These are phyloP conservation scores for Sinohyriopsis cumingii DNA, from an alignment of 2,888 invertebrate species.

Conservation along the genomic window DNA sequence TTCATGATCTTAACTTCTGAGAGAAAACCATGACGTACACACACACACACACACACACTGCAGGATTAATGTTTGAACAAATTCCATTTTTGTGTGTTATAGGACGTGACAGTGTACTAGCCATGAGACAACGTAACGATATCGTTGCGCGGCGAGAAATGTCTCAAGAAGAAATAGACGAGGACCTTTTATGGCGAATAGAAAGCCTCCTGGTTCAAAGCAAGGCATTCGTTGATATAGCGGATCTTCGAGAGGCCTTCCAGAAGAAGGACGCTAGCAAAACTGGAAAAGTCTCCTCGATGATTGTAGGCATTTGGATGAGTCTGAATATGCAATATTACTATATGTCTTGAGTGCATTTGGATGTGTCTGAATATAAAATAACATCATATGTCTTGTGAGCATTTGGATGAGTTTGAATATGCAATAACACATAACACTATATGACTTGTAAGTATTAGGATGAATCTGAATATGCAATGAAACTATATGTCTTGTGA, in stretches of 20 bases:
- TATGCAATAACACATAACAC: too few relatives aligned
- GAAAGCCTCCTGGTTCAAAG: conserved; percentile 57
- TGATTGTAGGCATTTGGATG: conserved; percentile 27
- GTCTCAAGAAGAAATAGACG: conserved; percentile 60
- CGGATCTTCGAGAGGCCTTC: conserved; percentile 45
- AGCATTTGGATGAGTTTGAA: too few relatives aligned
- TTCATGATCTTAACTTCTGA: too few relatives aligned
- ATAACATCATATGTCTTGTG: too few relatives aligned
- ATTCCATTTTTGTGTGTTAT: background rate
- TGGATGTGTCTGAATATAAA: too few relatives aligned
- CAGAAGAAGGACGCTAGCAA: conserved; percentile 52
- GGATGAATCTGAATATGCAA: too few relatives aligned
- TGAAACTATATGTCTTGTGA: too few relatives aligned
- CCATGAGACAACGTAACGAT: conserved; percentile 55
- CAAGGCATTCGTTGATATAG: conserved; percentile 55
- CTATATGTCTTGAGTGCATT: too few relatives aligned
- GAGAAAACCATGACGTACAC: too few relatives aligned
- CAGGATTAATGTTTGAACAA: background rate
- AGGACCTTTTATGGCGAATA: conserved; percentile 60
- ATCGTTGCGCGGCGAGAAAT: conserved; percentile 37
- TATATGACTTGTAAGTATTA: too few relatives aligned
- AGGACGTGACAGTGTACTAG: conserved; percentile 68
- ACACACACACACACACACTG: too few relatives aligned
- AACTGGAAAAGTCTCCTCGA: conserved; percentile 44
- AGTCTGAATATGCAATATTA: too few relatives aligned